These are phyloP conservation scores for Lasioglossum lativentre DNA, from an alignment of 2,888 invertebrate genomes.

Conservation along the genomic window DNA sequence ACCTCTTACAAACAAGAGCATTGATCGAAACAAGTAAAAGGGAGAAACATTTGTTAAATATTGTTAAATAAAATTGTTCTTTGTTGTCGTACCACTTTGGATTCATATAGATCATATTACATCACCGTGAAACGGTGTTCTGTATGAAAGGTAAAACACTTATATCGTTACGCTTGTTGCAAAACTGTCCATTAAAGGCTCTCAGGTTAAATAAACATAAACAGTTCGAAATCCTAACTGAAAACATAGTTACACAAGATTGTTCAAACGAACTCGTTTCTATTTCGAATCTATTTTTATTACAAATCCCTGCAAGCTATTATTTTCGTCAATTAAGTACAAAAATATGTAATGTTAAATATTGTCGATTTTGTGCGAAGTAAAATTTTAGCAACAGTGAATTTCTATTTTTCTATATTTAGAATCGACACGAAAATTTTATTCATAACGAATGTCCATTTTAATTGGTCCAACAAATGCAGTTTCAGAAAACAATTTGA, in stretches of 20 bases:
- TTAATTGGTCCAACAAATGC: not conserved
- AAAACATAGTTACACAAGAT: not conserved
- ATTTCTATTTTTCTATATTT: not conserved
- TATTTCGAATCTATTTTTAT: not conserved
- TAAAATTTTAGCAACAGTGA: not conserved
- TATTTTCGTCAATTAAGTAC: not conserved
- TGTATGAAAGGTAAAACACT: not conserved
- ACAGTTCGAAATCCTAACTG: not conserved
- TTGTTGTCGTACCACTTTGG: not conserved
- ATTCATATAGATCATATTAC: not conserved
- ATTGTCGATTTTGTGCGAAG: too few species aligned
- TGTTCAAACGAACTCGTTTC: not conserved
- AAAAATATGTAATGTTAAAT: not conserved
- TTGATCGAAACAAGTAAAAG: not conserved
- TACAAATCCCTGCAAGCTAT: not conserved
- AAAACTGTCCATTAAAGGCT: not conserved
- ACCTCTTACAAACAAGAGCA: not conserved
- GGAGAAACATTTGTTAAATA: too few species aligned
- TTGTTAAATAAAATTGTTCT: conserved; percentile 9
- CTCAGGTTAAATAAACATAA: not conserved
- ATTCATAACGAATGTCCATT: too few species aligned
- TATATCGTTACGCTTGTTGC: not conserved
- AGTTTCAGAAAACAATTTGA: not conserved
- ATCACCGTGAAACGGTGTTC: not conserved
- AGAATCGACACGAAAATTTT: not conserved